Evolutionary conservation across 1,140 invertebrate genomes (phyloP).

Genomic region (Mesaphorura yosii): DNA sequence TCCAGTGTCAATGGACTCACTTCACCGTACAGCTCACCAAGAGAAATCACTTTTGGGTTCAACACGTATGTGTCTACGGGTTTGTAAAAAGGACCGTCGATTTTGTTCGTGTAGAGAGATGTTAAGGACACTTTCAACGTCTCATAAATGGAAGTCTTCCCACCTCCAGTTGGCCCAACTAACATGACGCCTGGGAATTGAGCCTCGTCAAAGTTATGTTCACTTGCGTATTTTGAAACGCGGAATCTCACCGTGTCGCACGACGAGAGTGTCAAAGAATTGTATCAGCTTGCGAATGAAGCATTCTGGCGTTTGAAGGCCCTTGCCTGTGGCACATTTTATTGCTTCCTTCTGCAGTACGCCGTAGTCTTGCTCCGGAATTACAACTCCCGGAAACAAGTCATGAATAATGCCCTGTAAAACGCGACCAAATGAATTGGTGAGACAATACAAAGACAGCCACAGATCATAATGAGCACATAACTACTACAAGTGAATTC

Average conservation of each 20-base stretch:
- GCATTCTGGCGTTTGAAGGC: constrained; percentile 49
- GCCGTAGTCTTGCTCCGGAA: constrained; percentile 67
- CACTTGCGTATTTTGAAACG: background rate
- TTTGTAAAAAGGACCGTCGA: constrained; percentile 46
- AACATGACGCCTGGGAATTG: no score
- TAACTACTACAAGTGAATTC: constrained; percentile 29
- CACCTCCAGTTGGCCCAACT: constrained; percentile 63
- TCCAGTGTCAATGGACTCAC: constrained; percentile 72
- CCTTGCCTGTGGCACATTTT: constrained; percentile 41
- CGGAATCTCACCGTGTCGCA: constrained; percentile 63
- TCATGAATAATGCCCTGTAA: constrained; percentile 75
- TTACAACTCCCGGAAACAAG: constrained; percentile 69
- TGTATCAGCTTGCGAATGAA: constrained; percentile 66
- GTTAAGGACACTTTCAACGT: constrained; percentile 52
- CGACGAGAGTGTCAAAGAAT: constrained; percentile 81
- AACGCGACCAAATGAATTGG: no score
- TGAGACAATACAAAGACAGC: no score
- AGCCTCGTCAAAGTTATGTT: no score
- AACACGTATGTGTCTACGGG: constrained; percentile 56
- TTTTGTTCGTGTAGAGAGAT: constrained; percentile 44
- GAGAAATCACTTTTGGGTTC: constrained; percentile 79
- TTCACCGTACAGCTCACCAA: constrained; percentile 79
- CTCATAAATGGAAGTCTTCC: constrained; percentile 25
- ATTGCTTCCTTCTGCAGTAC: constrained; percentile 50
- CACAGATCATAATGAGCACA: no score